Conservation (phyloP, 1,140 invertebrate genomes). For the Camponotus vicinus region DNA sequence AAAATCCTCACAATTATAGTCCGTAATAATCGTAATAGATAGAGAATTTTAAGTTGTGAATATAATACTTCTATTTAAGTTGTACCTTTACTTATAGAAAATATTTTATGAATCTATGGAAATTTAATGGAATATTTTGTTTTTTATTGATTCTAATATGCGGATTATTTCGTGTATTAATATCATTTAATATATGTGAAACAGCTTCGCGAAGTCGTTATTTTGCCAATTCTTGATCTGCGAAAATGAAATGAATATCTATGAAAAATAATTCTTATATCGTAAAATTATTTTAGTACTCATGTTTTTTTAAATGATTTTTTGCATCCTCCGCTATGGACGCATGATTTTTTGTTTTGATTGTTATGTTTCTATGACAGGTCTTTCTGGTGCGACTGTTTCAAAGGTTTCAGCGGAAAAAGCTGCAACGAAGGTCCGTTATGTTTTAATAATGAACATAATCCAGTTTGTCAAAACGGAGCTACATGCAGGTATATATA, state of each 20-base stretch:
- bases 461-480: conserved; percentile 91
- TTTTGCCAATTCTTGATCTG: background rate
- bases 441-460: conserved; percentile 88
- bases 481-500: conserved; percentile 91
- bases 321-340: background rate
- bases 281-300: conserved; percentile 7
- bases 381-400: conserved; percentile 91
- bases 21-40: background rate
- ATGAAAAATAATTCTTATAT: background rate
- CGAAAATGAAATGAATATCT: background rate
- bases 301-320: conserved; percentile 38
- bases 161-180: background rate
- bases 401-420: conserved; percentile 90
- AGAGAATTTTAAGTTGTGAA: background rate
- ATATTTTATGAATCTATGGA: background rate
- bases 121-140: background rate
- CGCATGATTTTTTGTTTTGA: background rate
- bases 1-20: background rate
- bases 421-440: conserved; percentile 91
- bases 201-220: background rate
- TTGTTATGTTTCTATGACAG: conserved; percentile 76
- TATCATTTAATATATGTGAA: background rate
- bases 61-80: background rate
- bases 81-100: background rate
- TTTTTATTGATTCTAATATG: background rate